phyloP scores from a whole-genome alignment of 2,888 invertebrate species.

The Eurois occulta region DNA sequence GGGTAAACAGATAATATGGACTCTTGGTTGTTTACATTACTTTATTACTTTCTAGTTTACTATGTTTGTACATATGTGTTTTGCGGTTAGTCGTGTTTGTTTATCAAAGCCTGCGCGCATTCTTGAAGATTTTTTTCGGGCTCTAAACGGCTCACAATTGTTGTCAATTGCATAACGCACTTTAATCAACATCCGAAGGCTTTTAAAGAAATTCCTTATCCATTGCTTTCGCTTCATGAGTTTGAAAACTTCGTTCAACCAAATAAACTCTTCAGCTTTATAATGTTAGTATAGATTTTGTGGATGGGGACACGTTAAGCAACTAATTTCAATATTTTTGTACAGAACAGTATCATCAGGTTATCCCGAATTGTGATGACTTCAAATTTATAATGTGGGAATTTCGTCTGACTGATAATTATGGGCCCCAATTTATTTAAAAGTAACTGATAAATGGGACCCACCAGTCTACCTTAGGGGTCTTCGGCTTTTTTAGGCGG shows the following conservation, averaged over 20 bases:
- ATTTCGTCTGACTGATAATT: too few relatives aligned
- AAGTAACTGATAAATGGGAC: too few relatives aligned
- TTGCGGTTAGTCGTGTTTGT: neutral
- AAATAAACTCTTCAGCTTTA: too few relatives aligned
- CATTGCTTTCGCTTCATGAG: neutral
- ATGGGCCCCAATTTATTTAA: too few relatives aligned
- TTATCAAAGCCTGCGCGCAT: neutral
- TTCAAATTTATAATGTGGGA: too few relatives aligned
- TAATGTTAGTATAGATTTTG: too few relatives aligned
- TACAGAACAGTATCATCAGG: too few relatives aligned
- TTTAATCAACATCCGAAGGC: neutral
- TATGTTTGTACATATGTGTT: neutral
- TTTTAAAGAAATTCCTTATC: neutral
- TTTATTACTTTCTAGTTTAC: neutral
- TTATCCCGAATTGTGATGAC: too few relatives aligned
- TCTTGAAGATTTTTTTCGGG: neutral
- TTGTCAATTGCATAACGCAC: neutral
- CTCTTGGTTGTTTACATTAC: slow-evolving; percentile 10
- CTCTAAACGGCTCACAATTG: neutral
- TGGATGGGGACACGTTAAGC: too few relatives aligned
- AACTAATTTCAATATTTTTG: too few relatives aligned
- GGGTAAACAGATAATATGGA: neutral
- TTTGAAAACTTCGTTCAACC: neutral
- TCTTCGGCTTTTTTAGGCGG: too few relatives aligned
- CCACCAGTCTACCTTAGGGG: too few relatives aligned